These are phyloP conservation scores for Oryzias dopingdopingensis DNA, from an alignment of 2,797 vertebrate species.

Conservation along the genomic window DNA sequence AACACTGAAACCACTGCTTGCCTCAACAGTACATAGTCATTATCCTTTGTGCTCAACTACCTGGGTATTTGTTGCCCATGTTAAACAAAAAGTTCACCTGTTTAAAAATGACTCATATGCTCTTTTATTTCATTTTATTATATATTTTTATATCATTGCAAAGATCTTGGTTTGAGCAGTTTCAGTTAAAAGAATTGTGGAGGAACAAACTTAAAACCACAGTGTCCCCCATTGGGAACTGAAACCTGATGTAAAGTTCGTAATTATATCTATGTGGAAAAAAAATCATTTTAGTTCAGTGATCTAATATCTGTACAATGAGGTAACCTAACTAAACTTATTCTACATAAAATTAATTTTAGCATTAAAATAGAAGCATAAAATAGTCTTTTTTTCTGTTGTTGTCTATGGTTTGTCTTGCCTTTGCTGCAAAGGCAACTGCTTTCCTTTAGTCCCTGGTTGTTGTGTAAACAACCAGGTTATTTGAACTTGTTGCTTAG, in stretches of 20 bases:
- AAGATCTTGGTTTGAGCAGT: background rate
- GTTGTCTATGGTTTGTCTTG: too few species aligned
- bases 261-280: too few species aligned
- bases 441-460: too few species aligned
- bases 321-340: too few species aligned
- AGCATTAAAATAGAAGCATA: too few species aligned
- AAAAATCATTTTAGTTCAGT: too few species aligned
- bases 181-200: background rate
- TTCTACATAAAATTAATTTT: too few species aligned
- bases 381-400: too few species aligned
- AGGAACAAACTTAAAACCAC: background rate
- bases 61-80: constrained; percentile 1
- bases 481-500: constrained; percentile 40
- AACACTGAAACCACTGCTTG: background rate
- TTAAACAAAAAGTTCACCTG: background rate
- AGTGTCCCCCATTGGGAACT: background rate
- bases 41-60: constrained; percentile 1
- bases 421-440: too few species aligned
- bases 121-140: background rate
- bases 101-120: background rate
- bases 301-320: too few species aligned
- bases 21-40: background rate
- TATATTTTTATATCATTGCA: background rate
- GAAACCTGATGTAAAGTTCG: constrained; percentile 6
- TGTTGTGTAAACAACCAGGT: constrained; percentile 9